Base-by-base conservation (phyloP, 2,797 vertebrate species). In the Cetoscarus ocellatus region DNA sequence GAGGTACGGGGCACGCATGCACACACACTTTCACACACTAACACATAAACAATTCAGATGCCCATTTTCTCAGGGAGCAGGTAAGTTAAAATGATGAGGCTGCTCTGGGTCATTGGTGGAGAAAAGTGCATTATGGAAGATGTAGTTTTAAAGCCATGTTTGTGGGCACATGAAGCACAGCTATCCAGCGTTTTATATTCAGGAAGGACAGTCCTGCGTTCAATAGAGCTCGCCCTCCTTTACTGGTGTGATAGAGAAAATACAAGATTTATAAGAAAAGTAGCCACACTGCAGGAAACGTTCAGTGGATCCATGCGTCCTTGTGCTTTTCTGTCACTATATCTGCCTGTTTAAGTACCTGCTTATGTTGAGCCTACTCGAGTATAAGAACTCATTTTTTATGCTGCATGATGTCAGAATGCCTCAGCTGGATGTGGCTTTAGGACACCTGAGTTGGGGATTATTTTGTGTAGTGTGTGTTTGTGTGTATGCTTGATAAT, bases 1-100 rank as follows among this genome's bases (percentile, higher is more conserved):
- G 91, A 93, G 92, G 91, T 93, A 94, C 90, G 91, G 85, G 87
- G 79, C 86, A 92, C 85, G 80, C 90, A 88, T 77, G 83, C 84
- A 88, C 80, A 87, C 85, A 74, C 88, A 85, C 70, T 38, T 73
- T 72, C 62, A 67, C 45, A 55, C 67, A 44, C 13, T 45, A 57
- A 48, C 19, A 58, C 58, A 42, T 61, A 61, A 63, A 77, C 43
- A 57, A 52, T 47, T 73, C 66, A 42, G 65, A 74, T 63, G 66
- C 68, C 71, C 75, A 61, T 34, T 44, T 66, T 70, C 44, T 68
- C 70, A 64, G 18, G 54, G 52, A 54, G 5, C 63, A 87, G 91
- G 86, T 92, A 89, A 91, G 87, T 88, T 27, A 35, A 39, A 64
- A 50, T 50, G 17, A 59, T 6, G n/a, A 56, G 35, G 51, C 61